Base-by-base conservation (phyloP, 2,113 vertebrate species). In the Eclectus roratus region DNA sequence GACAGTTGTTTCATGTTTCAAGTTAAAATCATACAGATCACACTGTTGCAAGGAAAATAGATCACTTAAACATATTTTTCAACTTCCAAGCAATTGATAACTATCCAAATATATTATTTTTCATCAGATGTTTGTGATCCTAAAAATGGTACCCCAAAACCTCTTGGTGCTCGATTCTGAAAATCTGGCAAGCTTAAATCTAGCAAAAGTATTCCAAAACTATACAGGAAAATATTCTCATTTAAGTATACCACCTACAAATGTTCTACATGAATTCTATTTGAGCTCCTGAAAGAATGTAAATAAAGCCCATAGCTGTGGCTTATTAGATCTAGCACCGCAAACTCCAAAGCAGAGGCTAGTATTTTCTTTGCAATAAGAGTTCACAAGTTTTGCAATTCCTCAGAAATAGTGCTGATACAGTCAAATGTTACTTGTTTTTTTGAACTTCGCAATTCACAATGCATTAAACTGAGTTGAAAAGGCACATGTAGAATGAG, bases 1-100 rank as follows among this genome's bases (percentile, higher is more conserved):
- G 89, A 96, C 78, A 94, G 77, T 91, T 95, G 80, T 92, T 94
- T 58, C 89, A 78, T 31, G 50, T 83, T 96, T 89, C 74, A 58
- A 89, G 63, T 47, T 91, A 72, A 83, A 94, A 66, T 84, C 76
- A 43, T 28, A 47, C 74, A 90, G 68, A 90, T 77, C 43, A 78
- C 72, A 50, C 55, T 44, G 60, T 8, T 80, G 56, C 50, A 91
- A 89, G 43, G 50, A 85, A 86, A 91, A 80, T 0, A 78, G 69
- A 63, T 85, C 64, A 60, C 29, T 76, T 37, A 41, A 91, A 63
- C 23, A 31, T 24, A 56, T 47, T 93, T 93, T 85, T 64, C 47
- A 83, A 55, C 33, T 78, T 86, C 80, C 23, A 74, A 73, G 74
- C 31, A 78, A 90, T 29, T 3, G 0, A 17, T 56, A 93, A 60